A percentile compares a stretch with the other conserved stretches of the same genome.
Conservation (phyloP, 2,888 invertebrate species). For the Mamestra brassicae region DNA sequence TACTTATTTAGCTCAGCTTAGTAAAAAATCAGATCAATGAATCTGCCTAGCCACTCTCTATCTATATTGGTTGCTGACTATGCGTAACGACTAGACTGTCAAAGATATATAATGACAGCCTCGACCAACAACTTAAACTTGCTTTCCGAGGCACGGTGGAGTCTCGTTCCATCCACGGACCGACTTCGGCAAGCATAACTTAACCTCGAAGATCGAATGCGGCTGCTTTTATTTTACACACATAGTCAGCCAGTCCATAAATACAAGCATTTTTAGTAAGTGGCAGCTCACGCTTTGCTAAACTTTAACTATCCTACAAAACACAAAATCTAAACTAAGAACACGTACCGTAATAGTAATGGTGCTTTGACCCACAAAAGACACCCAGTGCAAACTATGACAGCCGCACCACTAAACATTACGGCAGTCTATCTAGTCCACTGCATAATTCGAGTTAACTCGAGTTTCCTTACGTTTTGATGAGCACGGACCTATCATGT, state of each 20-base stretch:
- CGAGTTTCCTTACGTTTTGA: slow-evolving; percentile 61
- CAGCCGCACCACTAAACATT: slow-evolving; percentile 28
- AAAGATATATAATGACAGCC: no score
- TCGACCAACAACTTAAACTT: no score
- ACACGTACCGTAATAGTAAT: not conserved
- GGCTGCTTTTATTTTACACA: no score
- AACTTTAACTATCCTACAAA: not conserved
- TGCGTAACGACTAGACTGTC: no score
- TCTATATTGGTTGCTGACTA: no score
- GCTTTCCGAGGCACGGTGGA: no score
- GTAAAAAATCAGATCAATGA: no score
- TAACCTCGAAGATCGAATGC: no score
- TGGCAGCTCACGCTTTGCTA: not conserved
- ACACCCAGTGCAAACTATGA: slow-evolving; percentile 4
- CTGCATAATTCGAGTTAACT: slow-evolving; percentile 47
- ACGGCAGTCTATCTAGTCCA: slow-evolving; percentile 19
- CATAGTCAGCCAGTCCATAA: not conserved
- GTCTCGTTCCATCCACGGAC: no score
- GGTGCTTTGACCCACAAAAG: not conserved
- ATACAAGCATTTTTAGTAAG: not conserved
- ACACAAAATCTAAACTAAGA: not conserved
- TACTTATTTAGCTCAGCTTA: no score
- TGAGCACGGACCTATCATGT: slow-evolving; percentile 58
- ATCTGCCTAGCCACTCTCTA: no score
- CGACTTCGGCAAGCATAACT: no score